Evolutionary conservation across 2,888 invertebrate species (phyloP), one percentile per base, ranked within the genome.

Genomic region (Punctoribates punctum): DNA sequence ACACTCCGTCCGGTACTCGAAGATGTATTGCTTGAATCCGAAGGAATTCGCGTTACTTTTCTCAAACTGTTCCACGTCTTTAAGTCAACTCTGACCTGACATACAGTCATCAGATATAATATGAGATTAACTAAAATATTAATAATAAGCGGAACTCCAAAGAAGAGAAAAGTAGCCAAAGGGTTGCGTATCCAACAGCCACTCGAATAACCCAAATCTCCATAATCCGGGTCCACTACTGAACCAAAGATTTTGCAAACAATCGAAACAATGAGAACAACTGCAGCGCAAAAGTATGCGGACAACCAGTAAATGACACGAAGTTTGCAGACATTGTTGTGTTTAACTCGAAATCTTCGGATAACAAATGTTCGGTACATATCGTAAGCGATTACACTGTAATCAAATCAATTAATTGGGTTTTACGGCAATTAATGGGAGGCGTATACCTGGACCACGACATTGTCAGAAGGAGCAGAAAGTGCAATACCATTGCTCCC

Each of bases 301-400:
- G 84, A 84, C n/a, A 76, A 29, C 73, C 79, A 77, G 60, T 81
- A 81, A 4, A 74, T 57, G 3, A 76, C 65, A 20, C 81, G 77
- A 34, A 77, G 75, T 74, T 78, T 80, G 9, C 72, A 38, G 23
- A 77, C 77, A 20, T 77, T 77, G 15, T 80, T 77, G 27, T 79
- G 78, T 23, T 77, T 76, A n/a, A 76, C 75, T 20, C 79, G 42
- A 15, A 79, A 48, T 23, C 73, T 77, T 23, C 74, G 74, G 67
- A 79, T 80, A 4, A 83, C 83, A 78, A 85, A 85, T 3, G 84
- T 84, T 27, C 81, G 77, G 80, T 81, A 84, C 5, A 84, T 81
- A 77, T 85, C 85, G 77, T 81, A 84, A 9, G 84, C 82, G 82
- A 85, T 84, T 3, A 85, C 83, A 78, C 84, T 85, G 82, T 83